Conservation (phyloP, 2,888 invertebrate species). For the Calephelis perditalis region DNA sequence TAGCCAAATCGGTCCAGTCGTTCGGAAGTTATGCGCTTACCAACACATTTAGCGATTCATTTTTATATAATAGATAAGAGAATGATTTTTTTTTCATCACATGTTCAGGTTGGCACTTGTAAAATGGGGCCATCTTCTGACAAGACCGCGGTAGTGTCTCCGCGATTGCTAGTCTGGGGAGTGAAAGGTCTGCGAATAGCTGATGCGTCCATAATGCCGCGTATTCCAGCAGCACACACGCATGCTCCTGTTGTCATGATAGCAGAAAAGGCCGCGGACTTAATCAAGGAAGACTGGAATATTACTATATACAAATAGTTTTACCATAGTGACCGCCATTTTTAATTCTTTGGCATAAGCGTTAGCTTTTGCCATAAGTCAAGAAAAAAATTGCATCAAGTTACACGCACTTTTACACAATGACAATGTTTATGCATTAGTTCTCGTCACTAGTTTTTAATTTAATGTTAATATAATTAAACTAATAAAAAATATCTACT, state of each 20-base stretch:
- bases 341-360: too few relatives aligned
- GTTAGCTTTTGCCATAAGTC: too few relatives aligned
- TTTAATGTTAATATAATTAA: neutral
- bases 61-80: too few relatives aligned
- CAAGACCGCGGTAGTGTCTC: conserved; percentile 81
- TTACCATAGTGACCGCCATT: too few relatives aligned
- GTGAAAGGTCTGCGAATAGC: conserved; percentile 61
- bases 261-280: conserved; percentile 72
- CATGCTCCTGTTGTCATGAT: conserved; percentile 76
- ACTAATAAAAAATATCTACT: neutral
- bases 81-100: too few relatives aligned
- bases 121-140: conserved; percentile 84
- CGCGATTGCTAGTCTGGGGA: conserved; percentile 66
- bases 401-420: too few relatives aligned
- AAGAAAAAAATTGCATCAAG: too few relatives aligned
- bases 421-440: too few relatives aligned
- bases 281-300: conserved; percentile 72
- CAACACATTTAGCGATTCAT: too few relatives aligned
- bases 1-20: too few relatives aligned
- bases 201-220: conserved; percentile 75
- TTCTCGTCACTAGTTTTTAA: too few relatives aligned
- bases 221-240: conserved; percentile 74
- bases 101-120: conserved; percentile 80
- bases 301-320: neutral
- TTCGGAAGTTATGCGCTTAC: too few relatives aligned